These are phyloP conservation scores for Microtus richardsoni DNA, from an alignment of 2,113 vertebrate species.

Conservation along the genomic window DNA sequence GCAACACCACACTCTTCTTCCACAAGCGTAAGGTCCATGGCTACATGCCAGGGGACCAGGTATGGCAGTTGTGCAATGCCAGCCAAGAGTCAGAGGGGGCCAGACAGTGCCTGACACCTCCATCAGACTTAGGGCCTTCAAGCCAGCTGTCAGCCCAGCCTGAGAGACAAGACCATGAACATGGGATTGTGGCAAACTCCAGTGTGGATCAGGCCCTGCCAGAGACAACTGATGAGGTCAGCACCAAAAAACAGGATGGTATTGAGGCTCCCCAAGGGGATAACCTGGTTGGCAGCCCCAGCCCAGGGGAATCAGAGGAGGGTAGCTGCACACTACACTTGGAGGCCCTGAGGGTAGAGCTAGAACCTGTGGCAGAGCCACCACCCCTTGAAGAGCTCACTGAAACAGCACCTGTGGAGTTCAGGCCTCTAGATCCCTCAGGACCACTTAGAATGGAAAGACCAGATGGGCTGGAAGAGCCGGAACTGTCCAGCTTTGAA, in stretches of 20 bases:
- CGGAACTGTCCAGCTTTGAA: slow-evolving; percentile 82
- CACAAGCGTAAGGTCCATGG: slow-evolving; percentile 97
- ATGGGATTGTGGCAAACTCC: not conserved
- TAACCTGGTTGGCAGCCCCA: not conserved
- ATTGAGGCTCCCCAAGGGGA: not conserved
- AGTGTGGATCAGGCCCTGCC: not conserved
- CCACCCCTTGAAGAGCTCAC: slow-evolving; percentile 55
- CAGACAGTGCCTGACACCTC: slow-evolving; percentile 62
- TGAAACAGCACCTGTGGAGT: slow-evolving; percentile 55
- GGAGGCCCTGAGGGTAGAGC: slow-evolving; percentile 81
- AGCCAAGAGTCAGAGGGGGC: slow-evolving; percentile 90
- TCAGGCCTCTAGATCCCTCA: slow-evolving; percentile 72
- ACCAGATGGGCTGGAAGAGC: slow-evolving; percentile 54
- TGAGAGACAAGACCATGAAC: not conserved
- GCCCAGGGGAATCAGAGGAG: slow-evolving; percentile 70
- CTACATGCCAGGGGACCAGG: slow-evolving; percentile 94
- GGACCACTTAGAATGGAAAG: slow-evolving; percentile 77
- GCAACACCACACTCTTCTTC: slow-evolving; percentile 96
- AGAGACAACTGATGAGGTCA: slow-evolving; percentile 29
- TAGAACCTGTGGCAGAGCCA: slow-evolving; percentile 79
- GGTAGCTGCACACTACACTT: slow-evolving; percentile 84
- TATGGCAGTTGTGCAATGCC: slow-evolving; percentile 92
- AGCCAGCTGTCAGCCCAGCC: slow-evolving; percentile 39
- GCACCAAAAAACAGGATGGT: not conserved
- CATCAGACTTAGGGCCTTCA: slow-evolving; percentile 36